Base-by-base conservation (phyloP, 2,797 vertebrate genomes). In the Pelodytes ibericus region DNA sequence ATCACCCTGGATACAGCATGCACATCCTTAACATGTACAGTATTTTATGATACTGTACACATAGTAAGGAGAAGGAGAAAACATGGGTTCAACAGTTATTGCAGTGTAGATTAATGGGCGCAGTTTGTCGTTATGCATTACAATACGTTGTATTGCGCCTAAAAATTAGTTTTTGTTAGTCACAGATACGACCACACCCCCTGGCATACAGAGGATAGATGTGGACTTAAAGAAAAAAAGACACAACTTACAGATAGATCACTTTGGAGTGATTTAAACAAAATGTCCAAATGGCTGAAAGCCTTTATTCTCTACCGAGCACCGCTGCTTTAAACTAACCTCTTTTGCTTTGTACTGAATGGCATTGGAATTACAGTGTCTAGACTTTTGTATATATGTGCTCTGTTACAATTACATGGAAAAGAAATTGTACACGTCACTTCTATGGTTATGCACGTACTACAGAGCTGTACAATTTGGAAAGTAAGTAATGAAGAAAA, bases 321-420 rank as follows among this genome's bases (percentile, higher is more conserved):
- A 70, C 65, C 64, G 41, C 67, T 76, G 47, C 74, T 63, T 76
- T 76, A 76, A 70, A 58, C 44, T 47, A 71, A 63, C 41, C 68
- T 62, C 64, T 77, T n/a, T 62, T 58, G 64, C 39, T 71, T 67
- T 59, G 69, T 88, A 89, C 87, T 84, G 87, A 85, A 86, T 88
- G 83, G 89, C 88, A 87, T 88, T 84, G 88, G 85, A 25, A 72
- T 63, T 86, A 90, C 91, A 92, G 91, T 92, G 91, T 92, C 86
- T 91, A 91, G 91, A 92, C 91, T 91, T 85, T 86, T 31, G 63
- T 82, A 87, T 89, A 87, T 86, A 88, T 90, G 91, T 91, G 91
- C 89, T 92, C 88, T 86, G 86, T 85, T 89, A 92, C 88, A 87
- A 83, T 88, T 87, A 89, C 88, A 88, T 91, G 90, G 91, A 90